Percentiles rank a stretch among this genome's conserved stretches.
phyloP scores from a whole-genome alignment of 2,888 invertebrate species.

The Ochropacha duplaris region DNA sequence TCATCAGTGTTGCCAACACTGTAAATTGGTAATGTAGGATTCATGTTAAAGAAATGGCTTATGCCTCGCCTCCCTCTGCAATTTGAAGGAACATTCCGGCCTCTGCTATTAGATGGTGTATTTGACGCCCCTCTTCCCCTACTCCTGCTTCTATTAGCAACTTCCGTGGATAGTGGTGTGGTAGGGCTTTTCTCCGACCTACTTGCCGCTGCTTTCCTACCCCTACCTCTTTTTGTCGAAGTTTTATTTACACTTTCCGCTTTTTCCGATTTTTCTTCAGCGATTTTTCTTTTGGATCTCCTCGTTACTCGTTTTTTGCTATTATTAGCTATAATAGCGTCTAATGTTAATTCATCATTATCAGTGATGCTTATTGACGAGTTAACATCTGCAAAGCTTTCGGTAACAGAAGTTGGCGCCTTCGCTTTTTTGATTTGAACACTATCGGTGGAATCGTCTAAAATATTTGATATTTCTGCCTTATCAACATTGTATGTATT shows the following conservation, averaged over 20 bases:
- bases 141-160: not conserved
- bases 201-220: conserved; percentile 10
- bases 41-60: not conserved
- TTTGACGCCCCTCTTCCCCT: not conserved
- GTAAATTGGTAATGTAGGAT: conserved; percentile 34
- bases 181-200: no score
- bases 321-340: conserved; percentile 38
- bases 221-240: conserved; percentile 18
- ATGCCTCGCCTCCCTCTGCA: not conserved
- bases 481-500: conserved; percentile 46
- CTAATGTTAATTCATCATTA: conserved; percentile 37
- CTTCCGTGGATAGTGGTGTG: not conserved
- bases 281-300: conserved; percentile 4
- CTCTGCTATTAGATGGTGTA: conserved; percentile 5
- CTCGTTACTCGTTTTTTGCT: conserved; percentile 16
- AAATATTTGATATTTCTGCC: conserved; percentile 30
- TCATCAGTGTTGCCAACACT: conserved; percentile 66
- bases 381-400: conserved; percentile 15
- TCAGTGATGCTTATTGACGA: conserved; percentile 19
- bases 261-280: conserved; percentile 5
- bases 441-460: conserved; percentile 28
- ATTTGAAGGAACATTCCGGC: conserved; percentile 12
- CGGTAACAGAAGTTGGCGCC: not conserved
- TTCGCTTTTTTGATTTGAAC: conserved; percentile 20
- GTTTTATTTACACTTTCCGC: conserved; percentile 2